Percentiles rank a stretch among this genome's conserved stretches.
Evolutionary conservation across 2,888 invertebrate species (phyloP).

Genomic region (Spodoptera littoralis): DNA sequence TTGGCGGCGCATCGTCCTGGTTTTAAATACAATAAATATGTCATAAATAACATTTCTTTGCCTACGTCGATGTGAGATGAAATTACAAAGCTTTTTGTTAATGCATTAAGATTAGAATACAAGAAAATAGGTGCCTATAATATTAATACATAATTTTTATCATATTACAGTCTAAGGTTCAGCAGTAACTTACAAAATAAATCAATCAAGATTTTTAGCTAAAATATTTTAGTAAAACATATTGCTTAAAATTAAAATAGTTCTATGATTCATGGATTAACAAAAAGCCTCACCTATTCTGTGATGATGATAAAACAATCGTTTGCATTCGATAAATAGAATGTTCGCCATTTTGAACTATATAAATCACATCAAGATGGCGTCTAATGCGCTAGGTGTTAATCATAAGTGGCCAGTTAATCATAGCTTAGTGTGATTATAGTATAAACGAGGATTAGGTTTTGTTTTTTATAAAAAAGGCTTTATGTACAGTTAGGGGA

Average conservation of each 20-base stretch:
- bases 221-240: background rate
- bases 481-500: constrained; percentile 86
- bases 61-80: constrained; percentile 73
- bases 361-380: constrained; percentile 68
- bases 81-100: constrained; percentile 68
- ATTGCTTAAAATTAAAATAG: background rate
- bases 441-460: constrained; percentile 81
- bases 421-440: constrained; percentile 84
- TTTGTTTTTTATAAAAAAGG: constrained; percentile 81
- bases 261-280: constrained; percentile 59
- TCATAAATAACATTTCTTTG: constrained; percentile 69
- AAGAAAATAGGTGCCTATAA: background rate
- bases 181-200: too few species aligned
- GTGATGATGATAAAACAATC: constrained; percentile 77
- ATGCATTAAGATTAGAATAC: constrained; percentile 54
- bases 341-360: constrained; percentile 74
- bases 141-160: background rate
- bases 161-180: constrained; percentile 6
- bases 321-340: constrained; percentile 70
- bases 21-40: constrained; percentile 87
- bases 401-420: constrained; percentile 75
- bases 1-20: constrained; percentile 95
- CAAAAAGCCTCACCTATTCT: constrained; percentile 72
- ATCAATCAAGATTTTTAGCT: too few species aligned
- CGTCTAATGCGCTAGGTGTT: constrained; percentile 69